phyloP scores from a whole-genome alignment of 2,888 invertebrate genomes.

The Nasonia oneida region DNA sequence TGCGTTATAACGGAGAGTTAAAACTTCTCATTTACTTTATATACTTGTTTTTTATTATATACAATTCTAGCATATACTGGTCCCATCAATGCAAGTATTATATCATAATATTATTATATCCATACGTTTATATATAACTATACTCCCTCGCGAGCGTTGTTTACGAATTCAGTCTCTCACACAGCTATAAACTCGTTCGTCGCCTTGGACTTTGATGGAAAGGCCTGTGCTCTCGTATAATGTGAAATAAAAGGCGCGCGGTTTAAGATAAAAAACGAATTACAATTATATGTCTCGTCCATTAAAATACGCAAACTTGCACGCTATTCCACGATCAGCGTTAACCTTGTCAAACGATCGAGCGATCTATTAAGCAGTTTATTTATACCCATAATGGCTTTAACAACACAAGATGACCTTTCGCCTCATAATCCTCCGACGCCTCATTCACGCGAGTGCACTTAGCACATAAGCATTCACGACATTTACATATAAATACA shows the following conservation, averaged over 20 bases:
- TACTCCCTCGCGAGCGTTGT: conserved; percentile 49
- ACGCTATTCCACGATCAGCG: not conserved
- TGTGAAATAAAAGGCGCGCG: not conserved
- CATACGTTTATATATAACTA: conserved; percentile 26
- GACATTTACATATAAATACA: conserved; percentile 6
- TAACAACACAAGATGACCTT: conserved; percentile 1
- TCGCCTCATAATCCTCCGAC: not conserved
- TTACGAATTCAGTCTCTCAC: conserved; percentile 56
- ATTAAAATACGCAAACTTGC: not conserved
- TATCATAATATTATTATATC: not conserved
- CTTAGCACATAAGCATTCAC: not conserved
- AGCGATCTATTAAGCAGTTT: not conserved
- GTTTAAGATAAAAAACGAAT: not conserved
- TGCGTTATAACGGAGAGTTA: conserved; percentile 5
- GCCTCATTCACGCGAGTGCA: conserved; percentile 12
- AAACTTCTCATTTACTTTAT: conserved; percentile 35
- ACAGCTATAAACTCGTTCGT: conserved; percentile 24
- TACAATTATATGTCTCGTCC: not conserved
- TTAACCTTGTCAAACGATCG: not conserved
- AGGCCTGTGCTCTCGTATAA: not conserved
- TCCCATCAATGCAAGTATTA: conserved; percentile 64
- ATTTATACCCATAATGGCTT: not conserved
- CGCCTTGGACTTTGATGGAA: conserved; percentile 1
- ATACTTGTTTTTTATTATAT: conserved; percentile 40
- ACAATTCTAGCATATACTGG: conserved; percentile 58